Conservation (phyloP, 2,113 vertebrate species). For the Mungos mungo region DNA sequence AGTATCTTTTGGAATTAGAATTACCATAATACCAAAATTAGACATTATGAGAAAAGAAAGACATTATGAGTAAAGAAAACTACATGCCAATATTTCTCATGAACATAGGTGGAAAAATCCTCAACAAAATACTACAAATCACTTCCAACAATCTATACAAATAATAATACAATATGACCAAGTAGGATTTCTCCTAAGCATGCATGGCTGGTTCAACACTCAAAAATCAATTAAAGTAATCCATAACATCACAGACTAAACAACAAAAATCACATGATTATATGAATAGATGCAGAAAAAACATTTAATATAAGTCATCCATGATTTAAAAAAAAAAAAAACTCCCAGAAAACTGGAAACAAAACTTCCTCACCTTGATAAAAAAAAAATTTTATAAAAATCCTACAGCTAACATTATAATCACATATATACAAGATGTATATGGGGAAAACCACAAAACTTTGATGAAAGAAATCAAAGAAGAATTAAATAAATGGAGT, state of each 20-base stretch:
- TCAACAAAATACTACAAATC: background rate
- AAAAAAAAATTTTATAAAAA: background rate
- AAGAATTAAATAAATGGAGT: background rate
- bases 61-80: background rate
- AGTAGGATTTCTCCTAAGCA: background rate
- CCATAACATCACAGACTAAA: background rate
- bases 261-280: background rate
- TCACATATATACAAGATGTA: background rate
- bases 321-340: background rate
- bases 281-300: background rate
- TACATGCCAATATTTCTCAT: background rate
- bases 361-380: background rate
- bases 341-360: background rate
- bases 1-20: background rate
- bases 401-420: background rate
- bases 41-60: background rate
- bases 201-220: background rate
- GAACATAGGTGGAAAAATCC: background rate
- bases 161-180: background rate
- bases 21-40: background rate
- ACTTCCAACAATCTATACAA: background rate
- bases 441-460: background rate
- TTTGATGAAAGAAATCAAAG: background rate
- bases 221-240: background rate
- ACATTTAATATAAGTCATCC: background rate